Conservation (phyloP, 2,113 vertebrate species). For the Lepidothrix coronata region DNA sequence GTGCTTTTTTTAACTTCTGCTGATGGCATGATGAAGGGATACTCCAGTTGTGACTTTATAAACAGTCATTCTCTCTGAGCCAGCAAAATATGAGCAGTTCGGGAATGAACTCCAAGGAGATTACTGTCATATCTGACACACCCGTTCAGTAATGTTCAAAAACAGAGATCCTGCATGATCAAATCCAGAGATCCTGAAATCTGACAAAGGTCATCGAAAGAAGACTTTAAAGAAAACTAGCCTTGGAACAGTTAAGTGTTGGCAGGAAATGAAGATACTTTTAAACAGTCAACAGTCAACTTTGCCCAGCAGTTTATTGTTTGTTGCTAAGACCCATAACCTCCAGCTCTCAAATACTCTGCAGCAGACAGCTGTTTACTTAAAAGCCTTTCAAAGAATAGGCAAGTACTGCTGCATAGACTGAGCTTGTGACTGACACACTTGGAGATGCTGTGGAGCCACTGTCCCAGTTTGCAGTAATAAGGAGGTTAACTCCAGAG, state of each 20-base stretch:
- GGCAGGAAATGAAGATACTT: background rate
- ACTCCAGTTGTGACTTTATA: background rate
- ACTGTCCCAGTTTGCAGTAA: background rate
- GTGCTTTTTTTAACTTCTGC: conserved; percentile 18
- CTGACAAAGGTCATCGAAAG: background rate
- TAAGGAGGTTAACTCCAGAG: background rate
- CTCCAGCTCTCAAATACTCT: background rate
- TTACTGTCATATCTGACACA: background rate
- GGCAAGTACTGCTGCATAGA: background rate
- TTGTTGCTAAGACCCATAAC: background rate
- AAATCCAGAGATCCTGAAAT: background rate
- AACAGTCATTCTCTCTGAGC: background rate
- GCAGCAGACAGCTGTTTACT: background rate
- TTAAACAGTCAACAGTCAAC: background rate
- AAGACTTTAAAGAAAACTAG: background rate
- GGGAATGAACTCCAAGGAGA: background rate
- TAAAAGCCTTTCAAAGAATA: background rate
- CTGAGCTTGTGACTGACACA: background rate
- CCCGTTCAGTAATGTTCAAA: background rate
- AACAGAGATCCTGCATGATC: background rate
- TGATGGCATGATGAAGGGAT: background rate
- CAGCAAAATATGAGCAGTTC: background rate
- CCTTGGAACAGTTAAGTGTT: background rate
- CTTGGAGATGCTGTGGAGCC: background rate
- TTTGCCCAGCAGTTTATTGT: background rate